Conservation (phyloP, 2,113 vertebrate species). For the Antechinus flavipes region DNA sequence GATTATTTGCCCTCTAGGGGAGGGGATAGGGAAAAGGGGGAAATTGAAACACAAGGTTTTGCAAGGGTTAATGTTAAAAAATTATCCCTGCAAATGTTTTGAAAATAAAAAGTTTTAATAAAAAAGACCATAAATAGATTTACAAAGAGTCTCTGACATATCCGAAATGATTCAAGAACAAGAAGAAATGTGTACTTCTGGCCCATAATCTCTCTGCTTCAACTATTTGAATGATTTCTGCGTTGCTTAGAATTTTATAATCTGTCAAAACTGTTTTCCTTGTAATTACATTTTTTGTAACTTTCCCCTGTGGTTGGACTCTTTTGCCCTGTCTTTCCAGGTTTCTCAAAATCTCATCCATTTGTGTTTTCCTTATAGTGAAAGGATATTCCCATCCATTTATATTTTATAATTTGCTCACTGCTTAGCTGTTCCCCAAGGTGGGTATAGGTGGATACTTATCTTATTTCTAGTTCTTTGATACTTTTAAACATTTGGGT, state of each 20-base stretch:
- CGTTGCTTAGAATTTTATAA: neutral
- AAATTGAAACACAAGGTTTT: too few species aligned
- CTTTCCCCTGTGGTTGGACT: neutral
- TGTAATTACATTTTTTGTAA: neutral
- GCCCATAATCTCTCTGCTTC: neutral
- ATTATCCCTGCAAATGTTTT: too few species aligned
- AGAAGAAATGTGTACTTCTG: too few species aligned
- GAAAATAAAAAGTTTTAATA: too few species aligned
- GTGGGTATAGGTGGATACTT: neutral
- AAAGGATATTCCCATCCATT: neutral
- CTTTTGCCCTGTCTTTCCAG: neutral
- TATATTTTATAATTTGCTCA: neutral
- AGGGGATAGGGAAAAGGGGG: too few species aligned
- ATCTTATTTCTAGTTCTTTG: neutral
- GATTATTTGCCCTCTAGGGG: too few species aligned
- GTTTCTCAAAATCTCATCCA: neutral
- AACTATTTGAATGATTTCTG: neutral
- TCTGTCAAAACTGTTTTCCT: neutral
- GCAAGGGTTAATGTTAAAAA: too few species aligned
- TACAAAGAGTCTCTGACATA: too few species aligned
- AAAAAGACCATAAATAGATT: too few species aligned
- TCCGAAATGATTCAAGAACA: too few species aligned
- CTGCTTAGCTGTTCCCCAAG: neutral
- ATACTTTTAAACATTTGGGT: too few species aligned
- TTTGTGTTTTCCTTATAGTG: neutral